These are phyloP conservation scores for Spicauda simplicius DNA, from an alignment of 2,888 invertebrate species.

Conservation along the genomic window DNA sequence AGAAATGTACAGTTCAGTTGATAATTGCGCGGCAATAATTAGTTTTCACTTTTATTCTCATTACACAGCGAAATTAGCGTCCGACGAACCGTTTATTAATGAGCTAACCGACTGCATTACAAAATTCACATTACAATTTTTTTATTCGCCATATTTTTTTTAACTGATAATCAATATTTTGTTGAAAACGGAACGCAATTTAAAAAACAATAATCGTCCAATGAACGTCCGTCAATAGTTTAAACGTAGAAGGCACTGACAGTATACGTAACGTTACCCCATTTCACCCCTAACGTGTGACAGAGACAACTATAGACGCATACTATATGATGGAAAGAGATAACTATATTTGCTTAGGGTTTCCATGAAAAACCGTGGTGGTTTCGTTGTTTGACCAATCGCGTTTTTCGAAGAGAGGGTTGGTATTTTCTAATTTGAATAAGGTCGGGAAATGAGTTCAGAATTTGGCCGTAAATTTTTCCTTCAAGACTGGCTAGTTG, in stretches of 20 bases:
- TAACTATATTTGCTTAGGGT: constrained; percentile 59
- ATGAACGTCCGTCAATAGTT: constrained; percentile 72
- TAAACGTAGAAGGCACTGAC: constrained; percentile 77
- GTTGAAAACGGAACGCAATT: constrained; percentile 27
- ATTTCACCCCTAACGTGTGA: constrained; percentile 68
- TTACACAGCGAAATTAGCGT: constrained; percentile 55
- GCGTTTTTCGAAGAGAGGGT: constrained; percentile 45
- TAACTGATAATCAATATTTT: constrained; percentile 7
- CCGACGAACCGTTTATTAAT: constrained; percentile 49
- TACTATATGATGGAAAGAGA: constrained; percentile 54
- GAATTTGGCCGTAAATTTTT: constrained; percentile 23
- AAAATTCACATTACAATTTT: not conserved
- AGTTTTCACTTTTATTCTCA: constrained; percentile 51
- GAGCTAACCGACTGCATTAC: constrained; percentile 7
- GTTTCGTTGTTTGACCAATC: constrained; percentile 63
- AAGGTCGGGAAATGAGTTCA: constrained; percentile 40
- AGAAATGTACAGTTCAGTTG: too few relatives aligned
- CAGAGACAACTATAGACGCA: constrained; percentile 55
- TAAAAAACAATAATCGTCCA: constrained; percentile 44
- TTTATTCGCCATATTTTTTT: constrained; percentile 3
- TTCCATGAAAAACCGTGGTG: constrained; percentile 66
- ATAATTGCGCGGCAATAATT: constrained; percentile 27
- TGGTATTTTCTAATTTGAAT: constrained; percentile 52
- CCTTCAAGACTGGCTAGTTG: not conserved
- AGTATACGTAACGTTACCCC: constrained; percentile 51